Conservation (phyloP, 1,140 invertebrate species). For the Listronotus oregonensis region DNA sequence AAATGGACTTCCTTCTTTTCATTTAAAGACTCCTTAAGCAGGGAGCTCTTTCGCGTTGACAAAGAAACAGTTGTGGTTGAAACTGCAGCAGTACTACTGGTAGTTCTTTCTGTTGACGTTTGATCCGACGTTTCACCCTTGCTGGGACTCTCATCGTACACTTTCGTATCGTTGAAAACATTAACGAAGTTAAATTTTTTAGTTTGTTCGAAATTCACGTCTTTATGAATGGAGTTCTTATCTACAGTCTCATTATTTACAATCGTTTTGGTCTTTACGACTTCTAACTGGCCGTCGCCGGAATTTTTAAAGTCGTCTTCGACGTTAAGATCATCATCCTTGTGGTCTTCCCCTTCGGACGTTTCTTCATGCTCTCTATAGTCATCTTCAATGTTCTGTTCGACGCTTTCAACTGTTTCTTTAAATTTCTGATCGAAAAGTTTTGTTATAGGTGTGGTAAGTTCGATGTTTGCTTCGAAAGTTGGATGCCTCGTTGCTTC, state of each 20-base stretch:
- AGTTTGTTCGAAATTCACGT: constrained; percentile 39
- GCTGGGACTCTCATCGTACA: constrained; percentile 26
- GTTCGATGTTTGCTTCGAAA: constrained; percentile 26
- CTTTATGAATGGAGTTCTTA: constrained; percentile 42
- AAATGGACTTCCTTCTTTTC: constrained; percentile 36
- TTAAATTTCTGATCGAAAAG: constrained; percentile 46
- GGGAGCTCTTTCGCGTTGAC: constrained; percentile 1
- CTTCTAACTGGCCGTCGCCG: constrained; percentile 31
- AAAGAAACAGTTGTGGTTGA: background rate
- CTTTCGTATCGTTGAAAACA: constrained; percentile 36
- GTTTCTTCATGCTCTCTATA: constrained; percentile 20
- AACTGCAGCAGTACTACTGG: background rate
- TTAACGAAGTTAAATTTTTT: constrained; percentile 40
- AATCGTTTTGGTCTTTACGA: constrained; percentile 33
- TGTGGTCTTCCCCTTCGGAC: constrained; percentile 4
- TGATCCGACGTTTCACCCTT: constrained; percentile 7
- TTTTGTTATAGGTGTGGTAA: constrained; percentile 46
- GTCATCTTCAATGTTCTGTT: constrained; percentile 40
- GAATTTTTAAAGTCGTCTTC: constrained; percentile 19
- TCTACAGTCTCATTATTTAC: constrained; percentile 39
- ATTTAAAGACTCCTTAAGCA: constrained; percentile 4
- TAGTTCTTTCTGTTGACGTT: constrained; percentile 20
- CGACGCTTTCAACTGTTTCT: constrained; percentile 43
- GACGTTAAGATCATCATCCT: constrained; percentile 10
- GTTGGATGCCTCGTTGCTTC: constrained; percentile 22